Base-by-base conservation (phyloP, 2,797 vertebrate species). In the Syngnathus acus region DNA sequence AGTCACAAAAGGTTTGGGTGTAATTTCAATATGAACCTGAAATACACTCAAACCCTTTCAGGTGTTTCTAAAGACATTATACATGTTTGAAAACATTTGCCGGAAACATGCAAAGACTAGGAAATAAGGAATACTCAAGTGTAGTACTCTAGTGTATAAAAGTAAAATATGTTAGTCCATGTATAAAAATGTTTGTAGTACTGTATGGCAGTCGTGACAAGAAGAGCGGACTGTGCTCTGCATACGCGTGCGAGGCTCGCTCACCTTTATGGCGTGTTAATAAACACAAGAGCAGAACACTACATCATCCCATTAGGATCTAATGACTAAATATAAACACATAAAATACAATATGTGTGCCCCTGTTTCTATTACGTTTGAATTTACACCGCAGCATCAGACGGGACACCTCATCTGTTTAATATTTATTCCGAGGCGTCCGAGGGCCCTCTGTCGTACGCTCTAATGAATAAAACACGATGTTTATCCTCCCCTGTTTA, bases 381-480 rank as follows among this genome's bases (percentile, higher is more conserved):
- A 59, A 69, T 73, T 65, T 70, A 67, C 78, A 77, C 65, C 54
- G 65, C 26, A 47, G 66, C 77, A 65, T 86, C 85, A 89, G 75
- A 82, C 60, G 86, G 84, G 85, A 89, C 84, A 79, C 69, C 70
- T 81, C 74, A 57, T 82, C 79, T 78, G 77, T 82, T 82, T 82
- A 85, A 88, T 89, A 88, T 92, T 83, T 86, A 87, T 90, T 87
- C 85, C 81, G 7, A 78, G 62, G 83, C 84, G 86, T 86, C 81
- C 84, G 76, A 89, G 83, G 79, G 79, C 71, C 74, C 85, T 89
- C 80, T 82, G 85, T 86, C 83, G 86, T 85, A 76, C 70, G 74
- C 84, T 86, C 84, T 90, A 88, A 91, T 91, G 90, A 91, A 91
- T 91, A 88, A 91, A 92, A 91, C 88, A 91, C 83, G 78, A 85